Conservation (phyloP, 2,113 vertebrate genomes). For the Coregonus clupeaformis region DNA sequence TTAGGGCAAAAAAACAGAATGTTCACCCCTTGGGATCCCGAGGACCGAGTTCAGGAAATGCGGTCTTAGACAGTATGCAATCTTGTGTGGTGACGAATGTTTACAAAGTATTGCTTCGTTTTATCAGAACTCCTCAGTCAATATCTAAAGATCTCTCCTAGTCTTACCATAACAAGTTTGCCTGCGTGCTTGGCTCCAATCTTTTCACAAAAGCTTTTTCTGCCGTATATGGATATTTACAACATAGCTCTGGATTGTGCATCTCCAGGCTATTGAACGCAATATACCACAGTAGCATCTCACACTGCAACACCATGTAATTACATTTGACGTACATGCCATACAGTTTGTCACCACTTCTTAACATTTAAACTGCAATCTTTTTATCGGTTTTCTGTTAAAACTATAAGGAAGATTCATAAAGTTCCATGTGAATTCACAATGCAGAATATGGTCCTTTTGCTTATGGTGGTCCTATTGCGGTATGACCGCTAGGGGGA, state of each 20-base stretch:
- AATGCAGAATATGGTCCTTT: no score
- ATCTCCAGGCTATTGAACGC: neutral
- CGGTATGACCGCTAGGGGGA: no score
- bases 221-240: neutral
- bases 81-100: no score
- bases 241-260: neutral
- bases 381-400: no score
- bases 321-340: neutral
- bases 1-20: no score
- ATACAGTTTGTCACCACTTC: neutral
- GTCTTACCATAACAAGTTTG: constrained; percentile 24
- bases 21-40: no score
- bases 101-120: no score
- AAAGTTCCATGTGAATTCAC: no score
- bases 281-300: constrained; percentile 1
- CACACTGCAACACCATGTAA: neutral
- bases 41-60: no score
- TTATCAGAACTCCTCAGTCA: neutral
- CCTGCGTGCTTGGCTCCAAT: neutral
- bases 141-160: neutral
- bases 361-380: neutral
- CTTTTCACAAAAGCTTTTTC: neutral
- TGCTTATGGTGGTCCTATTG: no score
- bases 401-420: no score
- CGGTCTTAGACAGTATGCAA: no score